Conservation (phyloP, 2,888 invertebrate species). For the Eulithis prunata region DNA sequence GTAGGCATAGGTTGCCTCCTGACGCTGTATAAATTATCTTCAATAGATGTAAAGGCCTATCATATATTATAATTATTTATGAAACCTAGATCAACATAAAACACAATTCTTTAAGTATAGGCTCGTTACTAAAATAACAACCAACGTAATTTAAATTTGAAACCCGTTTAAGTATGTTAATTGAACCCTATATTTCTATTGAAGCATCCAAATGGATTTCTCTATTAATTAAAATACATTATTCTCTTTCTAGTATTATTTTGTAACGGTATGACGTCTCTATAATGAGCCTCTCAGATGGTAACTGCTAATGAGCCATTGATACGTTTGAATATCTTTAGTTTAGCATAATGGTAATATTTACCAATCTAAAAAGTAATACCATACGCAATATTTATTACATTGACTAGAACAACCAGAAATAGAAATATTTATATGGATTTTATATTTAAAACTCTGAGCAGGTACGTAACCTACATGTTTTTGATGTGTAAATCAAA, state of each 20-base stretch:
- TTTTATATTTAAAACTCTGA: neutral
- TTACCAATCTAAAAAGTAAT: neutral
- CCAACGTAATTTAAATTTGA: neutral
- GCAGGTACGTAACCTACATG: neutral
- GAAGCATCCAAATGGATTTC: slow-evolving; percentile 36
- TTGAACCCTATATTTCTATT: slow-evolving; percentile 15
- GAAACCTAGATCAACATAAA: too few relatives aligned
- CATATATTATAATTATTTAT: too few relatives aligned
- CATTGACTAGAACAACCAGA: too few relatives aligned
- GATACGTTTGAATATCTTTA: slow-evolving; percentile 12
- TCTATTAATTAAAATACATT: slow-evolving; percentile 47
- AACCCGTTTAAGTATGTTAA: slow-evolving; percentile 10
- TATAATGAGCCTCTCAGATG: slow-evolving; percentile 27
- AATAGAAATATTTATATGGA: neutral
- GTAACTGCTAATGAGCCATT: slow-evolving; percentile 25
- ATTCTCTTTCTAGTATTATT: slow-evolving; percentile 19
- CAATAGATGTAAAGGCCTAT: too few relatives aligned
- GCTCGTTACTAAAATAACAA: too few relatives aligned
- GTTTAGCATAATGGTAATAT: neutral
- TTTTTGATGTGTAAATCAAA: neutral
- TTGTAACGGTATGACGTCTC: slow-evolving; percentile 10
- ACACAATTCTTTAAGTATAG: too few relatives aligned
- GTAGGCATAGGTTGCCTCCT: too few relatives aligned
- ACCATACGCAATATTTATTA: too few relatives aligned
- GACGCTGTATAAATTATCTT: too few relatives aligned